phyloP scores from a whole-genome alignment of 2,888 invertebrate species.

The Epistrophe grossulariae region DNA sequence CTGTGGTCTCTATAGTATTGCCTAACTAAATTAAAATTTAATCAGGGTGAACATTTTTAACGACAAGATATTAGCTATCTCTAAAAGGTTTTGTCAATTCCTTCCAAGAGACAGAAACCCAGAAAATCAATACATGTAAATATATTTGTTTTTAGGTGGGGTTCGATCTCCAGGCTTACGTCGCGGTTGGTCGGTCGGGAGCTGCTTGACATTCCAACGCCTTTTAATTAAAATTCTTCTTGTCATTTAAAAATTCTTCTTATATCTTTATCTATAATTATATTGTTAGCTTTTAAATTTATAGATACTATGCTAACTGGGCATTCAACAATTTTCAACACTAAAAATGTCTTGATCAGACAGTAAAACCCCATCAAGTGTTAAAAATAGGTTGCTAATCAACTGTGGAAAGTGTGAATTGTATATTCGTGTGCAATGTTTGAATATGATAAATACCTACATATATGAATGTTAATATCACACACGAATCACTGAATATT shows the following conservation, averaged over 20 bases:
- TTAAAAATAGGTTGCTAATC: slow-evolving; percentile 16
- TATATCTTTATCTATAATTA: background rate
- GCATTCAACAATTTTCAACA: background rate
- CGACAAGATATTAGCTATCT: too few relatives aligned
- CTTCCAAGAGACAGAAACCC: too few relatives aligned
- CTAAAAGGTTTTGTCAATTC: too few relatives aligned
- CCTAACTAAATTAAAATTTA: too few relatives aligned
- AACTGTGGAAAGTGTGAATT: background rate
- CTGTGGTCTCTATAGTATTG: too few relatives aligned
- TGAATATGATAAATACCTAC: background rate
- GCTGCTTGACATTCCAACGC: too few relatives aligned
- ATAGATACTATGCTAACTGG: background rate
- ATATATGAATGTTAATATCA: background rate
- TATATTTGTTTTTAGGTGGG: too few relatives aligned
- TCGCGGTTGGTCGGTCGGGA: too few relatives aligned
- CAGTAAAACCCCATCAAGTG: background rate
- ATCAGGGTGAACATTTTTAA: too few relatives aligned
- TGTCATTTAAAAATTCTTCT: background rate
- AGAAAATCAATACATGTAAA: too few relatives aligned
- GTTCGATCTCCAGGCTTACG: too few relatives aligned
- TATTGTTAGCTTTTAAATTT: background rate
- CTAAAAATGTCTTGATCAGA: background rate
- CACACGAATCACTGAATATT: background rate
- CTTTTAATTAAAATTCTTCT: too few relatives aligned
- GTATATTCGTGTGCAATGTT: slow-evolving; percentile 1